These are phyloP conservation scores for Haemorhous mexicanus DNA, from an alignment of 2,113 vertebrate species.

Conservation along the genomic window DNA sequence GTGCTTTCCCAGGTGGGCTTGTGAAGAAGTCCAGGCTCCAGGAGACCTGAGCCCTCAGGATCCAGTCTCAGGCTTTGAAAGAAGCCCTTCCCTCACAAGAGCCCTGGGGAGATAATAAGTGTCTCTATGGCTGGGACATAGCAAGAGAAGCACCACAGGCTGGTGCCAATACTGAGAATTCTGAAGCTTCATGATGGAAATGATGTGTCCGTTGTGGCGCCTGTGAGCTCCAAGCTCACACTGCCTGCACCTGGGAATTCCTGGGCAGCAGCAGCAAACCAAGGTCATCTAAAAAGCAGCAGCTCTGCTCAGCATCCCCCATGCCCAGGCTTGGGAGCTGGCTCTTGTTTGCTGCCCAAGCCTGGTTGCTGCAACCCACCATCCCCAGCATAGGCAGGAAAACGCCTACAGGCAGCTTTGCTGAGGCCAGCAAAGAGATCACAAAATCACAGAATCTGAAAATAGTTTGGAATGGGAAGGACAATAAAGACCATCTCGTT, in stretches of 20 bases:
- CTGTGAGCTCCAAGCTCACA: not conserved
- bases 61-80: not conserved
- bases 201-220: rapidly evolving
- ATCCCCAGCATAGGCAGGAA: not conserved
- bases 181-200: not conserved
- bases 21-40: not conserved
- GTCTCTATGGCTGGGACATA: not conserved
- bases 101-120: not conserved
- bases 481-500: not conserved
- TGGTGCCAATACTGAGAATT: not conserved
- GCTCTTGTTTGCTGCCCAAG: not conserved
- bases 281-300: not conserved
- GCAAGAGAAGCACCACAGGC: not conserved
- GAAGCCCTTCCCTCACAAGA: not conserved
- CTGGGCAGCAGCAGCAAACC: not conserved
- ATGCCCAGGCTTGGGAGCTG: not conserved
- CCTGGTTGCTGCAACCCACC: not conserved
- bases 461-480: not conserved
- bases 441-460: rapidly evolving
- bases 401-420: not conserved
- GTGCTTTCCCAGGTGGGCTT: not conserved
- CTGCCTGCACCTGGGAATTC: not conserved
- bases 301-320: not conserved
- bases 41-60: not conserved
- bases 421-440: not conserved